Conservation (phyloP, 2,888 invertebrate species). For the Ferdinandea cuprea region DNA sequence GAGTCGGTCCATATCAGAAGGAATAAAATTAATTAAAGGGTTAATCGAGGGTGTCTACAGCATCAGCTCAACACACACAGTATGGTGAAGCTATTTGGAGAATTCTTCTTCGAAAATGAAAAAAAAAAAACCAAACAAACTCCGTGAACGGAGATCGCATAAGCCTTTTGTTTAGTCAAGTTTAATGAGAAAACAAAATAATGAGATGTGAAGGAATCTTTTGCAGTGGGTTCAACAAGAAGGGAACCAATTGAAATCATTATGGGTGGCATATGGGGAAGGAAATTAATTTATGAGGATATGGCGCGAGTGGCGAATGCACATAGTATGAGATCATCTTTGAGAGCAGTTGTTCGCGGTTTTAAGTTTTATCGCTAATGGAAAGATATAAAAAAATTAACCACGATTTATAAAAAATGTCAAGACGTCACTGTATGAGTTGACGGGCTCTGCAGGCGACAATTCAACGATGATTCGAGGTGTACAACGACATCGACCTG, state of each 20-base stretch:
- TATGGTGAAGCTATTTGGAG: slow-evolving; percentile 24
- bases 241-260: not conserved
- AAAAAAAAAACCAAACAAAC: slow-evolving; percentile 10
- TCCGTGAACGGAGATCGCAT: slow-evolving; percentile 2
- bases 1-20: slow-evolving; percentile 56
- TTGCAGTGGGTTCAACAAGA: slow-evolving; percentile 44
- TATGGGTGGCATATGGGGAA: slow-evolving; percentile 4
- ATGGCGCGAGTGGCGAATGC: too few species aligned
- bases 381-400: too few species aligned
- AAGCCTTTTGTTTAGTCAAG: slow-evolving; percentile 45
- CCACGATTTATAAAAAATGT: too few species aligned
- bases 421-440: too few species aligned
- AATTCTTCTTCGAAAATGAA: slow-evolving; percentile 5
- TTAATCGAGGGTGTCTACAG: slow-evolving; percentile 67
- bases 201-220: slow-evolving; percentile 34
- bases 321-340: too few species aligned
- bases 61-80: not conserved
- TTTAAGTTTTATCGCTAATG: too few species aligned
- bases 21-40: slow-evolving; percentile 67
- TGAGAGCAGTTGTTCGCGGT: too few species aligned
- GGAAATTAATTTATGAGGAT: slow-evolving; percentile 9
- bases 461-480: too few species aligned
- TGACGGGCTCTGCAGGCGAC: too few species aligned
- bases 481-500: too few species aligned
- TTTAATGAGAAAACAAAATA: slow-evolving; percentile 47